A percentile compares a stretch with the other conserved stretches of the same genome.
These are phyloP conservation scores for Tenodera sinensis DNA, from an alignment of 2,888 invertebrate genomes.

Conservation along the genomic window DNA sequence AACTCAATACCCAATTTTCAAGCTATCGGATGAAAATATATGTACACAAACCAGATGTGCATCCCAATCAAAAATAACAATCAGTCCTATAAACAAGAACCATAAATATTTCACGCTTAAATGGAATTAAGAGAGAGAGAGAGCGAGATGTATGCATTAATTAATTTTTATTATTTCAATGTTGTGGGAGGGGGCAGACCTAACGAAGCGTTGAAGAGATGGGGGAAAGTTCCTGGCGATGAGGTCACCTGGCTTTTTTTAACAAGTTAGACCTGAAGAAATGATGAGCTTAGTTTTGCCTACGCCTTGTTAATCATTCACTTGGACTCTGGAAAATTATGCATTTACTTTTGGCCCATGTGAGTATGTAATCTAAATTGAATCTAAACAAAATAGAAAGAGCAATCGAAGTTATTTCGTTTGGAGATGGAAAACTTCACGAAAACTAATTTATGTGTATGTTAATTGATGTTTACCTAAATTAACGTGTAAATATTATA, in stretches of 20 bases:
- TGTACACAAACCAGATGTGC: not conserved
- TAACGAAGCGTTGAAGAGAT: not conserved
- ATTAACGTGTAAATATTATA: no score
- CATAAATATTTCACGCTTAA: not conserved
- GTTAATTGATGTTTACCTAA: no score
- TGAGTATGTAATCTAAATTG: no score
- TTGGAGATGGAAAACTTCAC: no score
- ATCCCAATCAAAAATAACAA: not conserved
- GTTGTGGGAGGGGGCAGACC: not conserved
- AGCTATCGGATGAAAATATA: not conserved
- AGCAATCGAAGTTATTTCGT: no score
- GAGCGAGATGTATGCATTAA: not conserved
- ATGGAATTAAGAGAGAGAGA: not conserved
- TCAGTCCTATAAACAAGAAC: not conserved
- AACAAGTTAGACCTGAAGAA: not conserved
- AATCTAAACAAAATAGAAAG: no score
- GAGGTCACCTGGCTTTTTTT: not conserved
- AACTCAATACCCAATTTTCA: not conserved
- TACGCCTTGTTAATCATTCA: not conserved
- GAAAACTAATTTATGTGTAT: no score
- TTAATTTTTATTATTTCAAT: not conserved
- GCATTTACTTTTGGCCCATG: no score
- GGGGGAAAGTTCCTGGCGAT: not conserved
- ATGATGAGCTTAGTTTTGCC: not conserved
- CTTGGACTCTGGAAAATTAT: no score